phyloP scores from a whole-genome alignment of 2,113 vertebrate genomes.

The Tympanuchus pallidicinctus region DNA sequence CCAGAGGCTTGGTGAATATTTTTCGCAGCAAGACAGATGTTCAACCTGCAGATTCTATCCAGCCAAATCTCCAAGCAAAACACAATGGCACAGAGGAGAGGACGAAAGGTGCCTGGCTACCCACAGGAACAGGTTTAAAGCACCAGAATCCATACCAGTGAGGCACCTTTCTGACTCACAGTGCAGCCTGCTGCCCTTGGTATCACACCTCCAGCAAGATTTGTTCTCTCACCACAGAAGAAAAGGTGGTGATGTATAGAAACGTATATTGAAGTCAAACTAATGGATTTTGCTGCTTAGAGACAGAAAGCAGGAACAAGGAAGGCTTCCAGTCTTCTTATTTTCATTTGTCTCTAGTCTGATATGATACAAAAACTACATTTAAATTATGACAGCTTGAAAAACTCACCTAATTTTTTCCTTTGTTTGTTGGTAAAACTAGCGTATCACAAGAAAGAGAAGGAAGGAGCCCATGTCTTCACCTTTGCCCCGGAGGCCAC shows the following conservation, averaged over 20 bases:
- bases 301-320: not conserved
- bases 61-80: not conserved
- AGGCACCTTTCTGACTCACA: fast-evolving
- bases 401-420: not conserved
- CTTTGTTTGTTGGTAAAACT: not conserved
- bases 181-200: not conserved
- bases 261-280: not conserved
- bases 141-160: not conserved
- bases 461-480: not conserved
- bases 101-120: not conserved
- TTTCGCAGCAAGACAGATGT: not conserved
- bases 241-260: not conserved
- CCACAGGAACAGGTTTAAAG: not conserved
- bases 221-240: not conserved
- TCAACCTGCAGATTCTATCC: not conserved
- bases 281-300: not conserved
- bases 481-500: not conserved
- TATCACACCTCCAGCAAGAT: not conserved
- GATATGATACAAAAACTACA: fast-evolving
- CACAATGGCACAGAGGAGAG: not conserved
- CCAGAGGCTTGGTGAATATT: not conserved
- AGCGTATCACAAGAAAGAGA: not conserved
- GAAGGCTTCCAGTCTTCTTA: not conserved
- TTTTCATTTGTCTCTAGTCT: not conserved
- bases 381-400: not conserved